These are phyloP conservation scores for Malacoraja senta DNA, from an alignment of 2,797 vertebrate species.

Conservation along the genomic window DNA sequence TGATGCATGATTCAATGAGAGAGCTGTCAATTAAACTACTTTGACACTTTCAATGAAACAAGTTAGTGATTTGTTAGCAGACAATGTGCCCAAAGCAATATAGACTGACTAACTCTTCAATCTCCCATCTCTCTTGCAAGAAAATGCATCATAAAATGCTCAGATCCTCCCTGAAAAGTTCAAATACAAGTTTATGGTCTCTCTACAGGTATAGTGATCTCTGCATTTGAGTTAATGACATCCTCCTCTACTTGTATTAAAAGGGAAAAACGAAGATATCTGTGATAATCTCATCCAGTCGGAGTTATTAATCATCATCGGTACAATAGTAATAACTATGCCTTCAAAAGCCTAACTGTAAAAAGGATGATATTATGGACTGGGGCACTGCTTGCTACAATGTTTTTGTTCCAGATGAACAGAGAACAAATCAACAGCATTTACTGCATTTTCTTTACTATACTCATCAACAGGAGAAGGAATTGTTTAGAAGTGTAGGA, in stretches of 20 bases:
- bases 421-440: background rate
- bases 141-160: background rate
- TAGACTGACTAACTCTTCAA: background rate
- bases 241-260: background rate
- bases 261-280: background rate
- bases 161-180: background rate
- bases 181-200: background rate
- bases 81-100: background rate
- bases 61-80: background rate
- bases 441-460: background rate
- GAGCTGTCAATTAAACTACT: background rate
- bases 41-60: background rate
- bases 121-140: background rate
- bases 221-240: background rate
- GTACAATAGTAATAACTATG: background rate
- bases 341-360: background rate
- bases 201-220: no score
- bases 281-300: background rate
- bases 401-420: background rate
- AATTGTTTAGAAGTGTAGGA: background rate
- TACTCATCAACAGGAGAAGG: background rate
- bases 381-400: background rate
- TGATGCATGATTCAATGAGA: background rate
- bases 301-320: background rate
- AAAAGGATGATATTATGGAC: background rate